Evolutionary conservation across 64 coral and sea anemone species (phyloP), one percentile per base, ranked within the genome.

Genomic region (Porites australiensis): DNA sequence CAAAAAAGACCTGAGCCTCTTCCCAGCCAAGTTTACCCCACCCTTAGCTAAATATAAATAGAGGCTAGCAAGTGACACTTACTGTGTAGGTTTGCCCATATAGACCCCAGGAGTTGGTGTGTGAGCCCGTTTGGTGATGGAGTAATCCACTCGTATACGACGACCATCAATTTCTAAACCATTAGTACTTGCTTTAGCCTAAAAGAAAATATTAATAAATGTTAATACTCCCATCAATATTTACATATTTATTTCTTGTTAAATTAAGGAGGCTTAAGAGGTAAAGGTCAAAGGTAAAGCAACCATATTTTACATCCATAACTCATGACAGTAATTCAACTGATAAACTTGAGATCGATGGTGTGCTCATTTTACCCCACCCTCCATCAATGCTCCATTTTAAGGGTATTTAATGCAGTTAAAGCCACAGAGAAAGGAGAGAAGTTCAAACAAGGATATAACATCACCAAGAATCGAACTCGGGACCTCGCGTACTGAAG

Each of bases 11-110:
- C 27, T 37, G 0, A 37, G 27, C 27, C 27, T 37, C 27, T 37
- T 37, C 27, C 27, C 27, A 37, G 27, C 27, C 27, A 37, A 37
- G 0, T 37, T 37, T 37, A 0, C 27, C 27, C 1, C 27, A 37
- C 27, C 27, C 27, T 37, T 37, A 37, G 27, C 27, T 37, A 0
- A 37, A 37, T 37, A 37, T 37, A 1, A 37, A 37, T 37, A 37
- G 27, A 37, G 27, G 27, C 27, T 55, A 75, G 53, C 18, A 51
- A 19, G 14, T 76, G 12, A 8, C 45, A 91, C 96, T 93, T 93
- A 98, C 96, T 98, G 96, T 59, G 96, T 95, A 37, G 96, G 87
- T 87, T 95, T 98, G 15, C 96, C 96, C 96, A 98, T 98, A 57
- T 98, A 98, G 15, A 98, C 86, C 15, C 96, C 96, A 60, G 96